A percentile compares a stretch with the other conserved stretches of the same genome.
Evolutionary conservation across 2,113 vertebrate species (phyloP).

Genomic region (Brienomyrus brachyistius): DNA sequence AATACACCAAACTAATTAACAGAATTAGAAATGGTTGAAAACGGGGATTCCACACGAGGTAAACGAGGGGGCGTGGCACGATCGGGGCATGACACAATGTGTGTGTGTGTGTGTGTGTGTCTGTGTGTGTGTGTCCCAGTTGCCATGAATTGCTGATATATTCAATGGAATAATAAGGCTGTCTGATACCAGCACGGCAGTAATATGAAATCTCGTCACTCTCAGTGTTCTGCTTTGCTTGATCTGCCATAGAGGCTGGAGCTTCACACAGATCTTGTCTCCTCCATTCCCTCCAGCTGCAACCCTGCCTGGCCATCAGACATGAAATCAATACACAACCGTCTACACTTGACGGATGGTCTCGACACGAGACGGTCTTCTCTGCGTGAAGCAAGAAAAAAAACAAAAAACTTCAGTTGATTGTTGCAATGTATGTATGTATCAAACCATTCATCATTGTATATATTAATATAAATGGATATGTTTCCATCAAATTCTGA

Average conservation of each 20-base stretch:
- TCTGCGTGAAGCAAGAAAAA: neutral
- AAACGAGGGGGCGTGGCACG: no score
- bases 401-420: slow-evolving; percentile 15
- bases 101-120: no score
- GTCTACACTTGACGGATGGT: slow-evolving; percentile 58
- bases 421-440: neutral
- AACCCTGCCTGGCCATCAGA: slow-evolving; percentile 43
- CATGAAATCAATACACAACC: slow-evolving; percentile 61
- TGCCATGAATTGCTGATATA: neutral
- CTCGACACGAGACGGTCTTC: slow-evolving; percentile 40
- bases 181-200: neutral
- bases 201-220: neutral
- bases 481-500: neutral
- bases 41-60: no score
- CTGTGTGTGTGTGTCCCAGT: no score
- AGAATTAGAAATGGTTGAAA: no score
- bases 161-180: neutral
- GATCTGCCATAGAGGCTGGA: slow-evolving; percentile 35
- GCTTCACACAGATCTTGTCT: slow-evolving; percentile 50
- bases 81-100: no score
- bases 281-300: slow-evolving; percentile 53
- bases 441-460: slow-evolving; percentile 1
- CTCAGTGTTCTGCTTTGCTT: neutral
- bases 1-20: no score
- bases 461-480: slow-evolving; percentile 9